Base-by-base conservation (phyloP, 2,888 invertebrate species). In the Antheraea assamensis region DNA sequence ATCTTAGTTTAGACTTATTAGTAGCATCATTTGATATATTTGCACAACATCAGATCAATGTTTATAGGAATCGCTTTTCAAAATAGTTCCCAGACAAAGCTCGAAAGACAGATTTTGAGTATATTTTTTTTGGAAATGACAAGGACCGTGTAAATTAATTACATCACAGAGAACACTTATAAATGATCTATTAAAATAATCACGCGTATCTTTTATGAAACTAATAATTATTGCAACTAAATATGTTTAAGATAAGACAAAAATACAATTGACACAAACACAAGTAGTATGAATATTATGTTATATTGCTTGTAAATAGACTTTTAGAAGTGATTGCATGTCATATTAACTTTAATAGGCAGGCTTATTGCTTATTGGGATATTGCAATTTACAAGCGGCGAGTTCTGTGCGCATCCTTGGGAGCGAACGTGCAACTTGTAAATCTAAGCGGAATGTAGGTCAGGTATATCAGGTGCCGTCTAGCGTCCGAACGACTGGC, bases 381-480 rank as follows among this genome's bases (percentile, higher is more conserved):
- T 35, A 68, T n/a, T 7, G 68, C 35, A 68, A 68, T 68, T 35
- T 68, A 35, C 68, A 21, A 68, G 35, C 68, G 68, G 35, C 8
- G 35, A 68, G 68, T 35, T 68, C 68, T 35, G 10, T 35, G 35
- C 68, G 35, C 68, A 68, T 68, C 68, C 68, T 68, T 35, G 35
- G 35, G 13, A 68, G 68, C 35, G 68, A 68, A 74, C 75, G 78
- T 75, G 79, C 61, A 64, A 27, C 78, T 78, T 78, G 85, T 88
- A 88, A 88, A 88, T 88, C 86, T 82, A 72, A 31, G 13, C 72
- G 81, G 84, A 83, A 88, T 86, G 85, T 88, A 79, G 88, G 87
- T 76, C 87, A 83, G 75, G 42, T 74, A 76, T 77, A 83, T 83
- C 85, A 86, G 83, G 85, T 81, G 81, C 72, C 66, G 79, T 68